Evolutionary conservation across 2,888 invertebrate species (phyloP).

Genomic region (Drosophila flavopinicola): DNA sequence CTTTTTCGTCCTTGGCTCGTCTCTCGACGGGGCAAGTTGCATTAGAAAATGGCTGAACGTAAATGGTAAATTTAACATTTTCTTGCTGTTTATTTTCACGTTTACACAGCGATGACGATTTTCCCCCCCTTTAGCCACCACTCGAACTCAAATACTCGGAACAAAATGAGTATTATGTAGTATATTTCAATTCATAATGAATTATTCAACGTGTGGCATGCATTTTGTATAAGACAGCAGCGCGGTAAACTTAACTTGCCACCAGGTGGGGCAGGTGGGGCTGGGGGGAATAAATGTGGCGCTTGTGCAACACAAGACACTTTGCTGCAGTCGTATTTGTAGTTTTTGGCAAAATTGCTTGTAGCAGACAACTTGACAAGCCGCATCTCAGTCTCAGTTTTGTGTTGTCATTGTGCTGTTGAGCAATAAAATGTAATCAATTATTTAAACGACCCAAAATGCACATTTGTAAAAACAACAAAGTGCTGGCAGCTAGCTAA

Average conservation of each 20-base stretch:
- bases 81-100: neutral
- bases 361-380: conserved; percentile 64
- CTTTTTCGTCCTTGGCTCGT: conserved; percentile 9
- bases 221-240: conserved; percentile 73
- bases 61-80: conserved; percentile 33
- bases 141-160: conserved; percentile 55
- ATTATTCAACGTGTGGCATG: conserved; percentile 77
- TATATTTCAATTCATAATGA: conserved; percentile 76
- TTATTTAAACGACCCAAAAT: conserved; percentile 73
- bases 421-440: conserved; percentile 77
- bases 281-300: too few relatives aligned
- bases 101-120: conserved; percentile 2
- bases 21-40: conserved; percentile 33
- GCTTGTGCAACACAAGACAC: conserved; percentile 31
- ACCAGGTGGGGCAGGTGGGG: too few relatives aligned
- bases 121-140: conserved; percentile 3
- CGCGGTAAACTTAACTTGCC: conserved; percentile 32
- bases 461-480: conserved; percentile 45
- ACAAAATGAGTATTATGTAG: conserved; percentile 78
- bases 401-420: conserved; percentile 32
- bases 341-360: conserved; percentile 35
- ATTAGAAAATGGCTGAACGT: conserved; percentile 50
- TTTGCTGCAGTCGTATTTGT: conserved; percentile 28
- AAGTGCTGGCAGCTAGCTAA: conserved; percentile 16
- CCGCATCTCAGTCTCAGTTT: conserved; percentile 63